Evolutionary conservation across 2,797 vertebrate species (phyloP).

Genomic region (Myotis vivesi): DNA sequence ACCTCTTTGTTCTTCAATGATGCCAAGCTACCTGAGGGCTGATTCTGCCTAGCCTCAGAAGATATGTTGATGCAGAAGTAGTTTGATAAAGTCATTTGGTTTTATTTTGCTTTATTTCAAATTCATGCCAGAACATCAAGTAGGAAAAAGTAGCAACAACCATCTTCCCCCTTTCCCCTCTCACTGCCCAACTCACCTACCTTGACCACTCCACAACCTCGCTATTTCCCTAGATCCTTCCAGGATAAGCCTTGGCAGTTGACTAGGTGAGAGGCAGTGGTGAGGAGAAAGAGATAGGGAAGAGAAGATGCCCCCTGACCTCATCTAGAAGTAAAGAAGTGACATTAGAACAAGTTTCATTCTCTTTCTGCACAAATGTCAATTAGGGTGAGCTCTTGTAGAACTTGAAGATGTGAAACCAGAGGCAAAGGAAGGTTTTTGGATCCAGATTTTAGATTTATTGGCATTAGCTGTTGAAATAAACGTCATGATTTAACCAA

Average conservation of each 20-base stretch:
- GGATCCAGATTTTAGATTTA: neutral
- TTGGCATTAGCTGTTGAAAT: neutral
- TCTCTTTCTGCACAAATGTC: neutral
- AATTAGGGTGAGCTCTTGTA: neutral
- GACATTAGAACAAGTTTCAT: neutral
- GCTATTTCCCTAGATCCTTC: neutral
- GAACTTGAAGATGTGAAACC: neutral
- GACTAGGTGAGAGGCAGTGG: accelerated
- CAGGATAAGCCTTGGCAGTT: neutral
- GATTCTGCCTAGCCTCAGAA: neutral
- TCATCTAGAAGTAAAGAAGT: neutral
- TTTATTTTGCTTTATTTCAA: neutral
- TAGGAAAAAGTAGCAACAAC: neutral
- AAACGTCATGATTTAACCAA: neutral
- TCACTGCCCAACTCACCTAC: neutral
- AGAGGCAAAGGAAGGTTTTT: neutral
- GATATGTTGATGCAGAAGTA: neutral
- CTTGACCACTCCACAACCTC: neutral
- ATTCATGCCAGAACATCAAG: neutral
- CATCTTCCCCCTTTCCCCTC: neutral
- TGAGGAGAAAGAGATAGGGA: neutral
- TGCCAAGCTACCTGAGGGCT: accelerated
- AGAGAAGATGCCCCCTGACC: neutral
- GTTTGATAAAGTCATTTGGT: neutral
- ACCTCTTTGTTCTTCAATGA: neutral